A percentile compares a stretch with the other conserved stretches of the same genome.
Evolutionary conservation across 2,888 invertebrate species (phyloP).

Genomic region (Tetramorium bicarinatum): DNA sequence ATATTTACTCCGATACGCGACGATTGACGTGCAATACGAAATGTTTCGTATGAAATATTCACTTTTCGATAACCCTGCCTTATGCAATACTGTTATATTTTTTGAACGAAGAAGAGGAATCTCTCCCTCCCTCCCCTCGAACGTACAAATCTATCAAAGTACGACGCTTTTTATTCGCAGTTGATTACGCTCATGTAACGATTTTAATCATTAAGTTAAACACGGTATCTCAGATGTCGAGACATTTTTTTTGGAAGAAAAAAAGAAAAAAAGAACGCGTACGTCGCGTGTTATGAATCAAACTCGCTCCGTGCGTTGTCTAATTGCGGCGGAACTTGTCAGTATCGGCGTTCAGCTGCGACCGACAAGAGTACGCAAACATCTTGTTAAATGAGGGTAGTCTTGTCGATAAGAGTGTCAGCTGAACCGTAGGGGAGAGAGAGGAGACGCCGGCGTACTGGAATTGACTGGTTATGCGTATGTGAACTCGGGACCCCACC

Average conservation of each 20-base stretch:
- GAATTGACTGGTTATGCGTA: conserved; percentile 67
- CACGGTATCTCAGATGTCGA: neutral
- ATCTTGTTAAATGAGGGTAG: conserved; percentile 35
- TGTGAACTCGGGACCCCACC: conserved; percentile 69
- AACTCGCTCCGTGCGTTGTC: neutral
- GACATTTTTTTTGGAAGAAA: neutral
- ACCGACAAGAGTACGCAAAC: conserved; percentile 33
- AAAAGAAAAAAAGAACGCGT: neutral
- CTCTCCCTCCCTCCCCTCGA: neutral
- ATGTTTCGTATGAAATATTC: neutral
- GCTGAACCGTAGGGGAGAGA: neutral
- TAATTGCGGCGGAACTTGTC: neutral
- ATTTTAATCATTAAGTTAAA: neutral
- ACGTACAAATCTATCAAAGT: neutral
- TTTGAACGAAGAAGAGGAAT: neutral
- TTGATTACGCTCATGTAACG: neutral
- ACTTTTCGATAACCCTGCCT: conserved; percentile 7
- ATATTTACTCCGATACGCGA: neutral
- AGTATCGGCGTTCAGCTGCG: conserved; percentile 5
- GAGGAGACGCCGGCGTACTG: conserved; percentile 30
- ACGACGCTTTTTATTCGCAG: neutral
- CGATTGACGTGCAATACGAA: neutral
- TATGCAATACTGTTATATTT: neutral
- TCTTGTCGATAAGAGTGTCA: conserved; percentile 40
- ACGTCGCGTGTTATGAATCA: neutral